Base-by-base conservation (phyloP, 2,113 vertebrate genomes). In the Trogon surrucura region DNA sequence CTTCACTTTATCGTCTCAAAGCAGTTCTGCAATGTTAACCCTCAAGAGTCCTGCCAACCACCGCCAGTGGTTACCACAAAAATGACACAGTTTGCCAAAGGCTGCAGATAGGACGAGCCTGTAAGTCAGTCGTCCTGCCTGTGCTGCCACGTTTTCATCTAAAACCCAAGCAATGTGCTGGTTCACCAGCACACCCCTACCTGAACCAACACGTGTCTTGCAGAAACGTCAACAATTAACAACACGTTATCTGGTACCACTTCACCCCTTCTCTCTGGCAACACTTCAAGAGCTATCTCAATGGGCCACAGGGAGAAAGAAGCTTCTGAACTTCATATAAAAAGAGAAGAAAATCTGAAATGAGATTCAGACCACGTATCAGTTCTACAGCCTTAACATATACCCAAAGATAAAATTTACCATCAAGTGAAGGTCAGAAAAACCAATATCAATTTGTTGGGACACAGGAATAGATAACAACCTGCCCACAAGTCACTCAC, bases 401-500 rank as follows among this genome's bases (percentile, higher is more conserved):
- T 2, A 70, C 71, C 2, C 8, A 20, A 67, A 66, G 32, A 44
- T 50, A 50, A 84, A 69, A 69, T 30, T 34, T 57, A 67, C 11
- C 58, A 27, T 32, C 10, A 16, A 56, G 29, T 20, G 16, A 91
- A 83, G 36, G 29, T 4, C 26, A 57, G 38, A 65, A 72, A 26
- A n/a, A 1, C 5, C 21, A 57, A 21, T 4, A 69, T 1, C n/a
- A 34, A 44, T 45, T 57, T 83, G 13, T 3, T 58, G 19, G 32
- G 73, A n/a, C 19, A 60, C 0, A 0, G 51, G 48, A 69, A 73
- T n/a, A 71, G 61, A 29, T 21, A 88, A 78, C 3, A 62, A 77
- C 56, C 61, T 27, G 21, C 36, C 85, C 70, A 67, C 5, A 69
- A 88, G 82, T 57, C 91, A 94, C 97, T 98, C 98, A 98, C 97